Evolutionary conservation across 2,113 vertebrate species (phyloP).

Genomic region (Leptobrachium leishanense): DNA sequence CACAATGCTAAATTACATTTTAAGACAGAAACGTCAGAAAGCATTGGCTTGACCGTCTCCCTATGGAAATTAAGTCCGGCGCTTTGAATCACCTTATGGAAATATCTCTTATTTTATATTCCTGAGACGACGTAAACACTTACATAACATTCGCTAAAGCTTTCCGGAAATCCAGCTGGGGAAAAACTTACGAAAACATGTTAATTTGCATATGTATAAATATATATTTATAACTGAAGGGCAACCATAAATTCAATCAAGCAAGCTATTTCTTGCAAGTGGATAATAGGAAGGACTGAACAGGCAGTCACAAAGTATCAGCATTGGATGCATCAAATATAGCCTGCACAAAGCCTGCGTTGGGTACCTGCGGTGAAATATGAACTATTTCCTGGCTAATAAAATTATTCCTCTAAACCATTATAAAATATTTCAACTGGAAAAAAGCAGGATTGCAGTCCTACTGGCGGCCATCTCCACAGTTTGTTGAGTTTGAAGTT

Average conservation of each 20-base stretch:
- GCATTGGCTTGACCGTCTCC: neutral
- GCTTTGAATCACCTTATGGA: neutral
- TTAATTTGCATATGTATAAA: neutral
- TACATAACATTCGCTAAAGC: neutral
- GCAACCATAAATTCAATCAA: neutral
- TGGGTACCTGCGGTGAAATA: neutral
- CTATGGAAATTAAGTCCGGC: neutral
- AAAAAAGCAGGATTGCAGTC: no score
- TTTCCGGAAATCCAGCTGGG: neutral
- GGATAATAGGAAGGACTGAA: neutral
- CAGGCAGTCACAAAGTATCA: neutral
- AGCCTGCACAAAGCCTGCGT: neutral
- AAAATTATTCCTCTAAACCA: neutral
- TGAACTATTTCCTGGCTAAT: neutral
- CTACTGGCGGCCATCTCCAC: no score
- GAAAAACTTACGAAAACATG: neutral
- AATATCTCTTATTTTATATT: neutral
- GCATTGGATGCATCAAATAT: neutral
- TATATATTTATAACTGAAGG: neutral
- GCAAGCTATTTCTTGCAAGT: neutral
- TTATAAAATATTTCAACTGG: neutral
- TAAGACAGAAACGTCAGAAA: neutral
- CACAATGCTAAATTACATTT: neutral
- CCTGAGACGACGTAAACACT: neutral
- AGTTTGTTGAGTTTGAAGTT: no score